phyloP scores from a whole-genome alignment of 1,140 invertebrate genomes.

The Nebria ingens region DNA sequence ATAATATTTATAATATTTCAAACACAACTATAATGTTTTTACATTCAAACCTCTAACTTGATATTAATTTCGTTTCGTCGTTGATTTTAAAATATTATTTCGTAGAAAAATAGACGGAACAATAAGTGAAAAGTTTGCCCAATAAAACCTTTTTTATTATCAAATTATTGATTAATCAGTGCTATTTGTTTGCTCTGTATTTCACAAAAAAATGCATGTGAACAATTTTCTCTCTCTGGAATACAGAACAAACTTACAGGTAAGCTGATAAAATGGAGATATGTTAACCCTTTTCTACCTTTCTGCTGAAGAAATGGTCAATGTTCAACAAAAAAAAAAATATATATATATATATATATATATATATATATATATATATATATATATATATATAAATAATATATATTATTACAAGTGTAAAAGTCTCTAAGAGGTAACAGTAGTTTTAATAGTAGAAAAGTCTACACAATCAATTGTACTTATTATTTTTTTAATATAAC shows the following conservation, averaged over 20 bases:
- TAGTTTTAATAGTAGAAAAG: not conserved
- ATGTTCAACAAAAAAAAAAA: too few relatives aligned
- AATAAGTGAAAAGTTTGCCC: slow-evolving; percentile 5
- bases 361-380: too few relatives aligned
- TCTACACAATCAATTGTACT: not conserved
- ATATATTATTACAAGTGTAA: not conserved
- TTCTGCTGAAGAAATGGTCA: too few relatives aligned
- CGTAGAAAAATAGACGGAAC: slow-evolving; percentile 5
- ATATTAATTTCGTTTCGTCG: not conserved
- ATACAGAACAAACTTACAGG: too few relatives aligned
- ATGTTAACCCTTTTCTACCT: too few relatives aligned
- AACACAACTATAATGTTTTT: slow-evolving; percentile 8
- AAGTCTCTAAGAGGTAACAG: slow-evolving; percentile 3
- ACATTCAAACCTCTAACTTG: not conserved
- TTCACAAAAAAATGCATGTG: too few relatives aligned
- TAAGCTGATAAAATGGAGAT: too few relatives aligned
- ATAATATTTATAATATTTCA: slow-evolving; percentile 10
- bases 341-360: too few relatives aligned
- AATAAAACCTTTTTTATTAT: slow-evolving; percentile 4
- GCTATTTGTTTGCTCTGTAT: too few relatives aligned
- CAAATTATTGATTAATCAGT: too few relatives aligned
- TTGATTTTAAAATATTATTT: not conserved
- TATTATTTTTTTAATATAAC: not conserved
- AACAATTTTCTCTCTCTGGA: too few relatives aligned
- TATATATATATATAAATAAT: too few relatives aligned